Evolutionary conservation across 2,113 vertebrate species (phyloP), one percentile per base, ranked within the genome.

Genomic region (Anarhynchus alexandrinus): DNA sequence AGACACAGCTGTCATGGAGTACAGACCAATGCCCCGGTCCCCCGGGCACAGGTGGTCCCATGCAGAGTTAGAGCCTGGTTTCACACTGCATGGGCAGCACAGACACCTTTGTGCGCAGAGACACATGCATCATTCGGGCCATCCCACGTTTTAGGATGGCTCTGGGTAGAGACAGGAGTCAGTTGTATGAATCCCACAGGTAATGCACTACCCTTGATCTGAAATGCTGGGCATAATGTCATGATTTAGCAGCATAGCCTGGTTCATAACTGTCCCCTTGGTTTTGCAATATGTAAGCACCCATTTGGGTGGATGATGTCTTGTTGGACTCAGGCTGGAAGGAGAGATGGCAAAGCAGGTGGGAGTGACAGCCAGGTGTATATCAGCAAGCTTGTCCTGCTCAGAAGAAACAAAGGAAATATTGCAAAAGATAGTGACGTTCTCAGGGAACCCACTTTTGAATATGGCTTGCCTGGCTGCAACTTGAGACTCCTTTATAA

Each of bases 401-500:
- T 86, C 67, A 79, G 57, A 93, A 61, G 58, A 71, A 87, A 79
- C 30, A 51, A 93, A 85, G 42, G 19, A 95, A 95, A 58, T 15
- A 4, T 13, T 92, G 67, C 49, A 88, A 87, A 97, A 96, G 77
- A 74, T 17, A 91, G 61, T 16, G 26, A 18, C 14, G 7, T 69
- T 91, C 20, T 43, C 67, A 66, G 82, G 78, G 77, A 94, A 96
- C 79, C 30, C 76, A 43, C 86, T 95, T 94, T 57, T 95, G 69
- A 67, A 82, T 88, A 65, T 93, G 66, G 54, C 36, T 94, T 92
- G 82, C 61, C 74, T 94, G 73, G 72, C 71, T 2, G 1, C 40
- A 61, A 90, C 91, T 81, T 77, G 79, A 92, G 74, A 93, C 38
- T 87, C 36, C 54, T 57, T 89, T 82, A 96, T 95, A 91, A 97